Evolutionary conservation across 2,888 invertebrate genomes (phyloP).

Genomic region (Elegia similella): DNA sequence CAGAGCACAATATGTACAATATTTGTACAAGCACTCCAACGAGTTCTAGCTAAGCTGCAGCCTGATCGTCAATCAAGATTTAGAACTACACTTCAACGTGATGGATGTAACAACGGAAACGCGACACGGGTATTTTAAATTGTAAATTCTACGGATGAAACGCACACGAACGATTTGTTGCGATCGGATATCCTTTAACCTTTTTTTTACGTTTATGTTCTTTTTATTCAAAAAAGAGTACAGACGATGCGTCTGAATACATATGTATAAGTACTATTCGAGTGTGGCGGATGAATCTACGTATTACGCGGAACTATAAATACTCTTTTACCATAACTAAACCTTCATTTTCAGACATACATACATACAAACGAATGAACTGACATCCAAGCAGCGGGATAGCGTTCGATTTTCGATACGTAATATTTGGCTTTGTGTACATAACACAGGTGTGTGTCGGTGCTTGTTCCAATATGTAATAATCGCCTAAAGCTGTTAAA

Average conservation of each 20-base stretch:
- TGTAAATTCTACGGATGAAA: conserved; percentile 9
- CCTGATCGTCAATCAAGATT: conserved; percentile 6
- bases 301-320: too few relatives aligned
- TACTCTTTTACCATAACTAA: too few relatives aligned
- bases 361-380: background rate
- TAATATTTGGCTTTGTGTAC: background rate
- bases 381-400: background rate
- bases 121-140: conserved; percentile 11
- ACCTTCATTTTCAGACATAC: background rate
- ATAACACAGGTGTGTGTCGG: background rate
- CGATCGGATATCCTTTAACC: background rate
- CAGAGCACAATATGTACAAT: background rate
- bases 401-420: background rate
- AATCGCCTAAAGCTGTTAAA: background rate
- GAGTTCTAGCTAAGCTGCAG: background rate
- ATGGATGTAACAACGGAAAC: conserved; percentile 13
- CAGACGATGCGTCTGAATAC: background rate
- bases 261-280: background rate
- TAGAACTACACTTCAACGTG: conserved; percentile 6
- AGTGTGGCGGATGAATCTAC: background rate
- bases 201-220: background rate
- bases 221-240: background rate
- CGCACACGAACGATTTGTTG: conserved; percentile 1
- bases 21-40: background rate
- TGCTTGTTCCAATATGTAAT: background rate